A percentile compares a stretch with the other conserved stretches of the same genome.
These are phyloP conservation scores for Choristoneura rosaceana DNA, from an alignment of 2,888 invertebrate genomes.

Conservation along the genomic window DNA sequence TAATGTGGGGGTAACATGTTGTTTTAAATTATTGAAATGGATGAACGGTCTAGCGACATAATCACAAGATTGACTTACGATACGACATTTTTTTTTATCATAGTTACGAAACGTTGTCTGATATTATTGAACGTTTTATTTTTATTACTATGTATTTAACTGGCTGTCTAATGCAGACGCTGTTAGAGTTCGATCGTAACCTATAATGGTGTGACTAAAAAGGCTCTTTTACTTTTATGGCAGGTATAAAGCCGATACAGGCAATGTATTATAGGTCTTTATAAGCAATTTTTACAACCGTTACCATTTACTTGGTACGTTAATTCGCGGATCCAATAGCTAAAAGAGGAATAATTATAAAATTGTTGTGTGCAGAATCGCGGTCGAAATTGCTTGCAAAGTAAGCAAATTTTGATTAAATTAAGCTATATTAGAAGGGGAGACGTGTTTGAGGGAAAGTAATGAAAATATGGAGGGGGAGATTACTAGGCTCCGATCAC, in stretches of 20 bases:
- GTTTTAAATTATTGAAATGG: slow-evolving; percentile 73
- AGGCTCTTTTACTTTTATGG: slow-evolving; percentile 15
- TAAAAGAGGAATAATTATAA: slow-evolving; percentile 61
- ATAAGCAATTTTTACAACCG: not conserved
- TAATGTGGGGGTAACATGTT: slow-evolving; percentile 74
- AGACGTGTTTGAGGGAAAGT: slow-evolving; percentile 69
- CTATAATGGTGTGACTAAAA: not conserved
- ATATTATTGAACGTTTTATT: not conserved
- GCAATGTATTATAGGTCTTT: not conserved
- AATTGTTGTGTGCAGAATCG: slow-evolving; percentile 71
- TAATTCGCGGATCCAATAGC: slow-evolving; percentile 50
- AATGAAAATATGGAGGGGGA: slow-evolving; percentile 77
- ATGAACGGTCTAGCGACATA: slow-evolving; percentile 65
- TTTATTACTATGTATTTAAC: not conserved
- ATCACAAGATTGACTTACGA: slow-evolving; percentile 51
- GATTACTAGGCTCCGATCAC: slow-evolving; percentile 59
- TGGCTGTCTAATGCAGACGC: not conserved
- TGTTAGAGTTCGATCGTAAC: slow-evolving; percentile 4
- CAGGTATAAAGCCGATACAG: slow-evolving; percentile 4
- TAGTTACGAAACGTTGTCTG: not conserved
- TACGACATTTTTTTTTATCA: not conserved
- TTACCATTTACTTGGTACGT: slow-evolving; percentile 24
- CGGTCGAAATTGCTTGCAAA: slow-evolving; percentile 63
- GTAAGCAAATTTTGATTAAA: slow-evolving; percentile 79
- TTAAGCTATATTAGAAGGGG: slow-evolving; percentile 79